Evolutionary conservation across 2,797 vertebrate genomes (phyloP), one percentile per base, ranked within the genome.

Genomic region (Falco naumanni): DNA sequence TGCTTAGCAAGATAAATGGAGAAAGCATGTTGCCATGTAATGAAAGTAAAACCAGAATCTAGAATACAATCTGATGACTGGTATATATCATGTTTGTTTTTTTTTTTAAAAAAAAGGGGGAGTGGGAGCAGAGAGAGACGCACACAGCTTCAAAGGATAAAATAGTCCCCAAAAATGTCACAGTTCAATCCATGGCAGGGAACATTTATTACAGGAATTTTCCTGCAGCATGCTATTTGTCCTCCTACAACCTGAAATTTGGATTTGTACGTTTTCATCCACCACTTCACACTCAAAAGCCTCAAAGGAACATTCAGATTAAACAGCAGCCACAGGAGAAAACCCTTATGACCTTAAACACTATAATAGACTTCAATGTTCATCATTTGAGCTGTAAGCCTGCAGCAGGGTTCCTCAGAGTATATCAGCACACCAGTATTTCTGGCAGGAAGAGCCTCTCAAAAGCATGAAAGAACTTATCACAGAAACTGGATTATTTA

Each of bases 1-100:
- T 31, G 82, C 47, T 96, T 91, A 95, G 60, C 71, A 59, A 83
- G 93, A 95, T 18, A 66, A 96, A 97, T 95, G 84, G 76, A 90
- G 89, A 96, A 97, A 95, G 90, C 90, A 96, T 33, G 75, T 57
- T 86, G 81, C 84, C 54, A 33, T 72, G 72, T 70, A 91, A 89
- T 78, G 87, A 86, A 96, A 95, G 93, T 34, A 81, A 95, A 92
- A 37, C 22, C 92, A 81, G 75, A 89, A 77, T 68, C 71, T 34
- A 83, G 56, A 77, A 61, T 65, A 59, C 72, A 54, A 78, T 74
- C 37, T 83, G 64, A 85, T 87, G 89, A 80, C 28, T 92, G 79
- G 10, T 34, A 57, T 57, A 80, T 28, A 81, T 41, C 78, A 71
- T 33, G 65, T 43, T 39, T 39, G n/a, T n/a, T n/a, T n/a, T n/a